Conservation (phyloP, 2,888 invertebrate species). For the Ichneumoninae sp. region DNA sequence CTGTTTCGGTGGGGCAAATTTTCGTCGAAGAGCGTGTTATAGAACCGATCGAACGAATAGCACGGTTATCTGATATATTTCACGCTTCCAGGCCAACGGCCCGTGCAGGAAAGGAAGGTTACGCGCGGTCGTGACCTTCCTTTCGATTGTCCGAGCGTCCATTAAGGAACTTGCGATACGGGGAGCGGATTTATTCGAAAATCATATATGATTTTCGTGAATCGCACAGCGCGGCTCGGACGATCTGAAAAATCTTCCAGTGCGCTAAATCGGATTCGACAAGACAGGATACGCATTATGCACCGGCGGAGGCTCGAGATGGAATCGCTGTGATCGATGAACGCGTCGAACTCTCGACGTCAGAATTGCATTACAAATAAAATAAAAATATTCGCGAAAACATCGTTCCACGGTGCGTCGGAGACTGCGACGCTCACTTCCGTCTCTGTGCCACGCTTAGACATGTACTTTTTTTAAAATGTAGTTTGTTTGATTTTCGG, state of each 20-base stretch:
- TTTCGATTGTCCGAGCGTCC: not conserved
- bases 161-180: not conserved
- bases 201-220: not conserved
- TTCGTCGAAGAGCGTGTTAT: too few species aligned
- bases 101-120: not conserved
- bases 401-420: not conserved
- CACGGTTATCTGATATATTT: not conserved
- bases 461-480: too few species aligned
- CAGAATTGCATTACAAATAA: constrained; percentile 20
- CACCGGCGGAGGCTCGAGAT: not conserved
- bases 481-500: too few species aligned
- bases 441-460: too few species aligned
- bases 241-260: not conserved
- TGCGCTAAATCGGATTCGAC: constrained; percentile 1
- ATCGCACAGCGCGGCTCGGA: not conserved
- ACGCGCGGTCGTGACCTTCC: not conserved
- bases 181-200: not conserved
- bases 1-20: too few species aligned
- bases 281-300: constrained; percentile 8
- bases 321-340: not conserved
- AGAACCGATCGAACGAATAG: not conserved
- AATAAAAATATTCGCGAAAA: not conserved
- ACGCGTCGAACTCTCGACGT: not conserved
- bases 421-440: not conserved
- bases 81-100: not conserved